A percentile compares a stretch with the other conserved stretches of the same genome.
phyloP scores from a whole-genome alignment of 1,140 invertebrate species.

The Cydia pomonella region DNA sequence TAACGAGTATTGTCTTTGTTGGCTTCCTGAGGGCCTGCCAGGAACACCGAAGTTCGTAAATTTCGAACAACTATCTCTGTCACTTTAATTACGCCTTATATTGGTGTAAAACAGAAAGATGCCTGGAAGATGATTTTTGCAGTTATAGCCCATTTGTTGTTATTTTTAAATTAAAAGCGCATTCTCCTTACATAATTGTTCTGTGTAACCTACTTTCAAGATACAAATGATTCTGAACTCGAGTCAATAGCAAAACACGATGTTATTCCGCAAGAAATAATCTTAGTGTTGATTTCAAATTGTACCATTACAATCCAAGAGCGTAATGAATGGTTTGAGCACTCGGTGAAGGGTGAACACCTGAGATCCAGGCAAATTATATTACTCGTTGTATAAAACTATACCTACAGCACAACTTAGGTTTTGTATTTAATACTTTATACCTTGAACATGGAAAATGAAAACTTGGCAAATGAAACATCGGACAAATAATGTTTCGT shows the following conservation, averaged over 20 bases:
- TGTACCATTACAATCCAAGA: slow-evolving; percentile 31
- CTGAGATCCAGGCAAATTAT: slow-evolving; percentile 25
- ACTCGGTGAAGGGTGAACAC: slow-evolving; percentile 30
- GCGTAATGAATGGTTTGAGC: slow-evolving; percentile 32
- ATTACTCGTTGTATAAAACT: neutral
- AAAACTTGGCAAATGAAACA: too few relatives aligned
- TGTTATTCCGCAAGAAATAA: slow-evolving; percentile 34
- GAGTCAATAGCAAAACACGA: slow-evolving; percentile 24
- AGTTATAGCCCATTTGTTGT: too few relatives aligned
- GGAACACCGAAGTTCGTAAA: too few relatives aligned
- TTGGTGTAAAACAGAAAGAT: too few relatives aligned
- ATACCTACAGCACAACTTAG: neutral
- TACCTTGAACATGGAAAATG: neutral
- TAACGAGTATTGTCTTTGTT: neutral
- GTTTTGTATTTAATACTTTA: neutral
- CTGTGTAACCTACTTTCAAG: slow-evolving; percentile 18
- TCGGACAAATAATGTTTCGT: too few relatives aligned
- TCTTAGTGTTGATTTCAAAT: slow-evolving; percentile 33
- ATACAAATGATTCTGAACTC: slow-evolving; percentile 26
- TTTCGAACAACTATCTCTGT: too few relatives aligned
- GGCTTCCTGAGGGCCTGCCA: too few relatives aligned
- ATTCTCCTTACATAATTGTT: slow-evolving; percentile 27
- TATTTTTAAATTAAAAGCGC: neutral
- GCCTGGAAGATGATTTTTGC: too few relatives aligned
- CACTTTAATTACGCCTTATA: too few relatives aligned